phyloP scores from a whole-genome alignment of 2,113 vertebrate genomes.

The Motacilla tschutschensis region DNA sequence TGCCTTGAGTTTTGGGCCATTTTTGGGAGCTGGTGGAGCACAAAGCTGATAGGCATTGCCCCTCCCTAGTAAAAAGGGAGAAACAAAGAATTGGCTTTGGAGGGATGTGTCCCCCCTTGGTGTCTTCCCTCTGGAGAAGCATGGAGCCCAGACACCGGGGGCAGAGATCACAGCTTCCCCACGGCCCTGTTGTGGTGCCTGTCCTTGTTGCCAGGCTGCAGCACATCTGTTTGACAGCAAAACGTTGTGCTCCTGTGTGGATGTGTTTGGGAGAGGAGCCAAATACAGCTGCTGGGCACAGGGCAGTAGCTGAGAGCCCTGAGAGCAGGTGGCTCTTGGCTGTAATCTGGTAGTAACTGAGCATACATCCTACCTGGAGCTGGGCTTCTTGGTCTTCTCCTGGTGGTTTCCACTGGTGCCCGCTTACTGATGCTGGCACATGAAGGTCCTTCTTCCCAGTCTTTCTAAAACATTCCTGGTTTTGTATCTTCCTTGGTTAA shows the following conservation, averaged over 20 bases:
- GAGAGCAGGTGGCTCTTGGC: neutral
- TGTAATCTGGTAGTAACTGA: neutral
- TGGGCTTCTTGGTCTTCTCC: neutral
- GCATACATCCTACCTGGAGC: neutral
- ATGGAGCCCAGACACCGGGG: neutral
- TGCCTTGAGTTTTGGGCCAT: neutral
- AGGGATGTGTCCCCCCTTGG: neutral
- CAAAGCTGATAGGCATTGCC: neutral
- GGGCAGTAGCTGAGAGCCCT: neutral
- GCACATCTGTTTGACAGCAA: accelerated
- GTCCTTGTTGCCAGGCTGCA: neutral
- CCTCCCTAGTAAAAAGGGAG: neutral
- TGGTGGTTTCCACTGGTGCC: neutral
- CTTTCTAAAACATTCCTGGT: neutral
- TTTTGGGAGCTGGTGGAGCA: neutral
- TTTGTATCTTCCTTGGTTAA: neutral
- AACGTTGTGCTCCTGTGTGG: neutral
- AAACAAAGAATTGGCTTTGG: neutral
- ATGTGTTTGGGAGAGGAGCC: neutral
- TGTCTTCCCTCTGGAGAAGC: neutral
- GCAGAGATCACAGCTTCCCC: neutral
- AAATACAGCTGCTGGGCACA: neutral
- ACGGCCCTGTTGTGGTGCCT: accelerated
- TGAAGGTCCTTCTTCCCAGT: neutral
- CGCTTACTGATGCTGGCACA: accelerated